Percentiles rank a stretch among this genome's conserved stretches.
Conservation (phyloP, 2,888 invertebrate species). For the Ernsta delagoae region DNA sequence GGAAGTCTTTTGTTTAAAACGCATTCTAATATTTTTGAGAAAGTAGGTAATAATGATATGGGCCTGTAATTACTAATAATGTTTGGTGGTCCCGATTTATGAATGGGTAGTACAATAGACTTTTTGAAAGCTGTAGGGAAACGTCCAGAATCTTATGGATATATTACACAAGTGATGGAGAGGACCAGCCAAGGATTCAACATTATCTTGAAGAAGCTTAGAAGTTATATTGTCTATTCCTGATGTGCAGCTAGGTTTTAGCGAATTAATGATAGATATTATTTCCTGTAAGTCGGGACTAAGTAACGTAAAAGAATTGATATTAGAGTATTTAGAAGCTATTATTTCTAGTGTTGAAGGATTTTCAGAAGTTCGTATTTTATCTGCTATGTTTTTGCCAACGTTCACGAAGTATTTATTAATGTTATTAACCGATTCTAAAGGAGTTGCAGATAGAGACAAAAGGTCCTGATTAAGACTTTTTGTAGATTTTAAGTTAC, state of each 20-base stretch:
- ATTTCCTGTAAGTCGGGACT: neutral
- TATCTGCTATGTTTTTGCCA: slow-evolving; percentile 2
- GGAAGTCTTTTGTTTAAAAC: slow-evolving; percentile 9
- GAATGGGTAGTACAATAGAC: slow-evolving; percentile 10
- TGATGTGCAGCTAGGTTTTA: neutral
- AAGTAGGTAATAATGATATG: slow-evolving; percentile 16
- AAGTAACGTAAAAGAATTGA: slow-evolving; percentile 10
- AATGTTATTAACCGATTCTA: slow-evolving; percentile 11
- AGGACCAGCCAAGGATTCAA: slow-evolving; percentile 4
- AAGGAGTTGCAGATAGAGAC: neutral
- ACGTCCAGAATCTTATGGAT: neutral
- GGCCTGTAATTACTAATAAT: slow-evolving; percentile 11
- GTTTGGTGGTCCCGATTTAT: slow-evolving; percentile 6
- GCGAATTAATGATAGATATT: neutral
- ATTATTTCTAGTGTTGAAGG: neutral
- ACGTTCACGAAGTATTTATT: slow-evolving; percentile 12
- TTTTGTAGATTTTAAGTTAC: slow-evolving; percentile 8
- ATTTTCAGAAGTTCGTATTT: neutral
- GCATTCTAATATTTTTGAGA: slow-evolving; percentile 15
- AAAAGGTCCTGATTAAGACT: slow-evolving; percentile 2
- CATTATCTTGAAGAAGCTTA: slow-evolving; percentile 5
- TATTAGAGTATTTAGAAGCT: neutral
- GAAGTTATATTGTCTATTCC: slow-evolving; percentile 15
- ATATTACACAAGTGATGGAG: slow-evolving; percentile 3
- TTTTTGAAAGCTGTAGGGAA: slow-evolving; percentile 17